Base-by-base conservation (phyloP, 2,888 invertebrate genomes). In the Parnassius apollo region DNA sequence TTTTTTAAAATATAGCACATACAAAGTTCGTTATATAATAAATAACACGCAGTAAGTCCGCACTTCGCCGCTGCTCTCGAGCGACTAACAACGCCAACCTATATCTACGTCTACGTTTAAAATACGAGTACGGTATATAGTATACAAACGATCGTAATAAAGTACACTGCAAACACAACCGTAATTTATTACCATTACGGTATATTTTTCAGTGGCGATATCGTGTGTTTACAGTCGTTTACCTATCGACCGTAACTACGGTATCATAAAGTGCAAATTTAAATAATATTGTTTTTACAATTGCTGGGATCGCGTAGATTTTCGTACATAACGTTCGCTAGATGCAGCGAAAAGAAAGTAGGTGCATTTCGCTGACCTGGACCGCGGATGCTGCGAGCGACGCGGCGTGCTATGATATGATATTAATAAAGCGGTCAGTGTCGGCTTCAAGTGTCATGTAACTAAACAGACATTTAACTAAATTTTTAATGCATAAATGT, bases 321-420 rank as follows among this genome's bases (percentile, higher is more conserved):
- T 59, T 46, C 49, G 12, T 49, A 69, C 74, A 71, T 71, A 75
- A 77, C 77, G 75, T 72, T 76, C 69, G 80, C 81, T 85, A 84
- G 85, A 79, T 87, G 87, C 84, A 84, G 81, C 80, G 77, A 81
- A 84, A 90, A 90, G 89, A 85, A 90, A 89, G 89, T 89, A 86
- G 88, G 86, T 78, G 85, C 88, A 83, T 88, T 87, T 84, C 82
- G 77, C 70, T 70, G 48, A 88, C 86, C 83, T 82, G 77, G 77
- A 70, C 69, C 72, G 75, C 79, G 76, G 86, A 86, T 84, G 86
- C 83, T 89, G 88, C 80, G 80, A 78, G 77, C 75, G 75, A 72
- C 69, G 73, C 71, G 68, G 69, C 25, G 3, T 13, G 18, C 44
- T 13, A 13, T 54, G 44, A 54, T 72, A 68, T 25, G 25, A 25